Evolutionary conservation across 2,113 vertebrate species (phyloP).

Genomic region (Illadopsis cleaveri): DNA sequence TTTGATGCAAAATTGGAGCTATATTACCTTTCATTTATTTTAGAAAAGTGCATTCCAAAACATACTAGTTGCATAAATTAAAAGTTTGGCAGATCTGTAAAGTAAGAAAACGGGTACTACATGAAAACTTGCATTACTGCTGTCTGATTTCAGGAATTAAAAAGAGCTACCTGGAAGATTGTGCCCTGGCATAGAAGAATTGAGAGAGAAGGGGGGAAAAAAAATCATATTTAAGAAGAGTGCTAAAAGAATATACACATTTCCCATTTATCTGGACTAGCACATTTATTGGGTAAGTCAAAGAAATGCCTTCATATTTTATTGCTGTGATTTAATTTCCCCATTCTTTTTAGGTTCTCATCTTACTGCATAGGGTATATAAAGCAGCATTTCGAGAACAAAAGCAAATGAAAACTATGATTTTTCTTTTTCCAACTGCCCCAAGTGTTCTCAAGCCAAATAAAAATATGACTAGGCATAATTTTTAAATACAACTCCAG

Average conservation of each 20-base stretch:
- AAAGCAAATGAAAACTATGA: constrained; percentile 35
- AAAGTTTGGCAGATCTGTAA: neutral
- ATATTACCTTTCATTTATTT: neutral
- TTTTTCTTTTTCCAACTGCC: constrained; percentile 4
- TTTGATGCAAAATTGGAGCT: neutral
- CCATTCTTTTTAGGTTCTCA: neutral
- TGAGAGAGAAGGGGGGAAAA: neutral
- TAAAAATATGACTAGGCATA: neutral
- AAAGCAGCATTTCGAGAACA: constrained; percentile 34
- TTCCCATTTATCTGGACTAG: constrained; percentile 22
- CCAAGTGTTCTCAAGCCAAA: constrained; percentile 1
- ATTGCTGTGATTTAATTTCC: constrained; percentile 41
- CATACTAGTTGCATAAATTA: neutral
- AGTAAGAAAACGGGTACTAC: accelerated
- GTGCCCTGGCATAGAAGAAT: neutral
- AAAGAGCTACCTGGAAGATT: neutral
- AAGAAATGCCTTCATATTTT: constrained; percentile 8
- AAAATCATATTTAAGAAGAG: neutral
- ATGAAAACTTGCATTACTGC: neutral
- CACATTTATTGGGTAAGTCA: constrained; percentile 32
- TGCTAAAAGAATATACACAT: neutral
- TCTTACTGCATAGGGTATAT: neutral
- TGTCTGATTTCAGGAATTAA: neutral
- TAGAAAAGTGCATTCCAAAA: neutral
- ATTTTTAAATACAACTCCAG: constrained; percentile 7